These are phyloP conservation scores for Torymus auratus DNA, from an alignment of 2,888 invertebrate genomes.

Conservation along the genomic window DNA sequence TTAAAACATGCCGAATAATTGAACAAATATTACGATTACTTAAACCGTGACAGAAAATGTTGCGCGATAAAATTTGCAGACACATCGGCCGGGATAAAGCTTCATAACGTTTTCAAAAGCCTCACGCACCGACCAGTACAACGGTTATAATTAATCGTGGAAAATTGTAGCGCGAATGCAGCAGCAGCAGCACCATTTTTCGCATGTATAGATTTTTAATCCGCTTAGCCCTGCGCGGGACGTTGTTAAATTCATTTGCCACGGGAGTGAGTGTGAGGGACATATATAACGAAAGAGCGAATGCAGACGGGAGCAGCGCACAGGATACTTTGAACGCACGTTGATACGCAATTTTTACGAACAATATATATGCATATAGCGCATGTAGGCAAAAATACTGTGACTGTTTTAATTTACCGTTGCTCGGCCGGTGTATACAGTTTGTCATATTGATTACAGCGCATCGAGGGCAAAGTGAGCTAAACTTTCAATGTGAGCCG, in stretches of 20 bases:
- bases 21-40: too few species aligned
- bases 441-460: conserved; percentile 36
- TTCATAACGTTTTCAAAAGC: too few species aligned
- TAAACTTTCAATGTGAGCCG: background rate
- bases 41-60: too few species aligned
- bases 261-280: background rate
- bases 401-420: conserved; percentile 29
- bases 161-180: conserved; percentile 24
- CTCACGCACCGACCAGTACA: background rate
- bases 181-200: conserved; percentile 1
- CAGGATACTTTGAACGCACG: conserved; percentile 3
- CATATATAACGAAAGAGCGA: too few species aligned
- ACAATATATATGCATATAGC: conserved; percentile 18
- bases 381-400: conserved; percentile 12
- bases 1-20: too few species aligned
- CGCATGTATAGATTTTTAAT: conserved; percentile 42
- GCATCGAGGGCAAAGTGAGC: conserved; percentile 9
- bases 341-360: conserved; percentile 38
- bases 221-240: conserved; percentile 28
- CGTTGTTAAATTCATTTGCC: conserved; percentile 34
- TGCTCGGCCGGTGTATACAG: background rate
- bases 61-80: too few species aligned
- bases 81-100: too few species aligned
- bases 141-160: conserved; percentile 28
- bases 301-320: too few species aligned